Base-by-base conservation (phyloP, 2,888 invertebrate genomes). In the Xestia rhomboidea region DNA sequence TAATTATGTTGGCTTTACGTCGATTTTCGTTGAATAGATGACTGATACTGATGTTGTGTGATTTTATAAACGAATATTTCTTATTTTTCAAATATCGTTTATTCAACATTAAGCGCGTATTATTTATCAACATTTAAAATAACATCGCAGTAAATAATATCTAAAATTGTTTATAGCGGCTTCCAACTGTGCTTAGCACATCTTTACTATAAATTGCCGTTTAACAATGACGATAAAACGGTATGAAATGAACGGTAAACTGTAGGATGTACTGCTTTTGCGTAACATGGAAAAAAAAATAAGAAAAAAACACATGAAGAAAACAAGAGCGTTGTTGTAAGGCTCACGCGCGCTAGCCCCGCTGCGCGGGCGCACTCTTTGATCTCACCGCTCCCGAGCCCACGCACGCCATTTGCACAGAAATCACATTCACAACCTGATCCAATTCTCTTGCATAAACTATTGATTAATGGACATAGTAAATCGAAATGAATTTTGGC, bases 371-470 rank as follows among this genome's bases (percentile, higher is more conserved):
- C 82, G 76, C 81, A 76, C 49, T 68, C 86, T 90, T 93, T 92
- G 92, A 93, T 91, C 89, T 73, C 81, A 79, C 93, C 94, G 92
- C 89, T 73, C 64, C 78, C 82, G 87, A 89, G 92, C 93, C 92
- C 92, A 91, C 93, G 93, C 92, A 91, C 85, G 83, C 75, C 91
- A 91, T 93, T 93, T 90, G 92, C 92, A 91, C 91, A 91, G 88
- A 90, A 90, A 90, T 84, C 90, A 89, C 90, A 91, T 92, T 91
- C 83, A 91, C 88, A 90, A 90, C 88, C 87, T 87, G 88, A 81
- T 88, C 88, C 74, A 83, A 85, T 88, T 88, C 79, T 78, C 73
- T 79, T 81, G 71, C 83, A 84, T 86, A 79, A 80, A 68, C 76
- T 79, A 81, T 84, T 88, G 87, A 88, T 88, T 88, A 87, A 89